Evolutionary conservation across 2,888 invertebrate species (phyloP).

Genomic region (Machimus atricapillus): DNA sequence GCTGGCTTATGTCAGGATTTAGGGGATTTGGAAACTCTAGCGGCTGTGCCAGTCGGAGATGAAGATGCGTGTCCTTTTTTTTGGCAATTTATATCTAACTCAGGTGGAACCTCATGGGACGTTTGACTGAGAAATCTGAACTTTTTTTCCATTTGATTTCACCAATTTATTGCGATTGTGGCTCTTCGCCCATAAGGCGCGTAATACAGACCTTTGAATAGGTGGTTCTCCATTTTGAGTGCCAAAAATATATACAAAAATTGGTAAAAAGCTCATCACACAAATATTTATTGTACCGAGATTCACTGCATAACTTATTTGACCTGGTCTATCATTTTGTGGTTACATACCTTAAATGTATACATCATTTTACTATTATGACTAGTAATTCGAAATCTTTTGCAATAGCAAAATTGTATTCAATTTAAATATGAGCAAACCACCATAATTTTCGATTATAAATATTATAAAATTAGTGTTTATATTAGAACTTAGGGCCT

Average conservation of each 20-base stretch:
- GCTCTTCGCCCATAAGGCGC: not conserved
- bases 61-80: not conserved
- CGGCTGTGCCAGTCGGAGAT: not conserved
- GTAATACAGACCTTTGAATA: not conserved
- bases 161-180: not conserved
- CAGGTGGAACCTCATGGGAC: not conserved
- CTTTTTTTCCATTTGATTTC: not conserved
- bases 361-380: too few species aligned
- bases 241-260: not conserved
- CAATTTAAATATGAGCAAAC: too few species aligned
- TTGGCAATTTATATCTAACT: not conserved
- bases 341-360: too few species aligned
- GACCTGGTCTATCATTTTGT: not conserved
- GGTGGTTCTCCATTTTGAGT: not conserved
- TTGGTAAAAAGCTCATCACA: not conserved
- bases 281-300: not conserved
- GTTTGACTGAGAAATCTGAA: not conserved
- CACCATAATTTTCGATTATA: too few species aligned
- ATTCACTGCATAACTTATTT: not conserved
- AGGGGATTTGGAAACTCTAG: not conserved
- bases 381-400: too few species aligned
- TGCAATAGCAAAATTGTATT: too few species aligned
- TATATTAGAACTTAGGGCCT: too few species aligned
- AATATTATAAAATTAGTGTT: too few species aligned
- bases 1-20: not conserved